Base-by-base conservation (phyloP, 2,888 invertebrate genomes). In the Clistopyga incitator region DNA sequence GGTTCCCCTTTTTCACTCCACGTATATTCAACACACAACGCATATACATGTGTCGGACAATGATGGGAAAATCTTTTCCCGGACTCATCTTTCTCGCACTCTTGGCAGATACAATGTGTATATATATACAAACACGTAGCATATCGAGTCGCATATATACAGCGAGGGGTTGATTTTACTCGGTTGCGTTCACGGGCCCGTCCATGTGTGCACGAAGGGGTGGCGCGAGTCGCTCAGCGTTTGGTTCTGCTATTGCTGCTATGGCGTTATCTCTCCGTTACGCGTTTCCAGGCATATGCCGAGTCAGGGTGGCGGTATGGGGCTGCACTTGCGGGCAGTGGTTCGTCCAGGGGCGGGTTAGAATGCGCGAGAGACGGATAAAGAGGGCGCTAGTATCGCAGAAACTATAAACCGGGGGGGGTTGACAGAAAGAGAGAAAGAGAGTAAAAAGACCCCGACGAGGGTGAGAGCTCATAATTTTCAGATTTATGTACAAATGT, bases 401-500 rank as follows among this genome's bases (percentile, higher is more conserved):
- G 56, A 74, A 76, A 81, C 80, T 78, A 78, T 84, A 78, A 84
- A 82, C 78, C 72, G 71, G 56, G 75, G 75, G 59, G 72, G 71
- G 70, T 29, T 25, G 67, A 68, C 70, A 78, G 47, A 50, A 23
- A 29, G 23, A 68, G 13, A 50, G 34, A 29, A 29, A 68, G 13
- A 47, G 29, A 80, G 67, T 67, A 25, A 65, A 47, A 47, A 6
- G 56, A 76, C 45, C 64, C 52, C 75, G 76, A 78, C 29, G 54
- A 54, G 86, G 86, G 78, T 78, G 82, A 65, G 88, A 88, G 81
- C 89, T 92, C 91, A 91, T 92, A 92, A 92, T 92, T 92, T 92
- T 91, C 91, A 91, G 92, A 92, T 92, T 92, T 92, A 92, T 92
- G 92, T 92, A 92, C 92, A 91, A 92, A 91, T 91, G 91, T 91